phyloP scores from a whole-genome alignment of 1,140 invertebrate genomes.

The Drosophila jambulina region DNA sequence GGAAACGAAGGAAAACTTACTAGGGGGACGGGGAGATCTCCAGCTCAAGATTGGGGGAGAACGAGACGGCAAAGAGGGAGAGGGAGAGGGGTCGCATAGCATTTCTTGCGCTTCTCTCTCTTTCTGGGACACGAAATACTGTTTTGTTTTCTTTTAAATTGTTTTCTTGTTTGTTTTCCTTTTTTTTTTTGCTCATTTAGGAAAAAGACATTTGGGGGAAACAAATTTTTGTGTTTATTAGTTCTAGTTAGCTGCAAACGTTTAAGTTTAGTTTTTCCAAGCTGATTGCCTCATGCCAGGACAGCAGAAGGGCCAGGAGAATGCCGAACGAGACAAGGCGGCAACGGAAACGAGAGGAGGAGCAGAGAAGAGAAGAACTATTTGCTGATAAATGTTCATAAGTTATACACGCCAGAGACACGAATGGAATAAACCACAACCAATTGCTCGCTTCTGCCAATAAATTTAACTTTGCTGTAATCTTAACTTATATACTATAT shows the following conservation, averaged over 20 bases:
- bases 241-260: slow-evolving; percentile 41
- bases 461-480: slow-evolving; percentile 64
- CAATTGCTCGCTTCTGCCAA: slow-evolving; percentile 82
- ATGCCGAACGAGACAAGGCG: neutral
- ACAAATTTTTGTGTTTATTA: slow-evolving; percentile 50
- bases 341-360: neutral
- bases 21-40: neutral
- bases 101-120: neutral
- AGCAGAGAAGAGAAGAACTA: neutral
- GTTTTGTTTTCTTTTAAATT: slow-evolving; percentile 14
- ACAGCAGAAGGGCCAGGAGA: neutral
- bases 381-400: slow-evolving; percentile 33
- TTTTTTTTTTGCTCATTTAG: neutral
- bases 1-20: neutral
- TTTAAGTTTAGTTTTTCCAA: slow-evolving; percentile 18
- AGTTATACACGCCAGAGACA: slow-evolving; percentile 5
- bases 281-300: slow-evolving; percentile 37
- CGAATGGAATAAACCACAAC: slow-evolving; percentile 36
- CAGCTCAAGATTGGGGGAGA: neutral
- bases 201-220: slow-evolving; percentile 15
- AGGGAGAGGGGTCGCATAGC: neutral
- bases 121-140: neutral
- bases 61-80: slow-evolving; percentile 1
- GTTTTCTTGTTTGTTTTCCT: slow-evolving; percentile 9
- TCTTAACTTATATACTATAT: slow-evolving; percentile 33